Evolutionary conservation across 2,797 vertebrate species (phyloP).

Genomic region (Pseudochromis fuscus): DNA sequence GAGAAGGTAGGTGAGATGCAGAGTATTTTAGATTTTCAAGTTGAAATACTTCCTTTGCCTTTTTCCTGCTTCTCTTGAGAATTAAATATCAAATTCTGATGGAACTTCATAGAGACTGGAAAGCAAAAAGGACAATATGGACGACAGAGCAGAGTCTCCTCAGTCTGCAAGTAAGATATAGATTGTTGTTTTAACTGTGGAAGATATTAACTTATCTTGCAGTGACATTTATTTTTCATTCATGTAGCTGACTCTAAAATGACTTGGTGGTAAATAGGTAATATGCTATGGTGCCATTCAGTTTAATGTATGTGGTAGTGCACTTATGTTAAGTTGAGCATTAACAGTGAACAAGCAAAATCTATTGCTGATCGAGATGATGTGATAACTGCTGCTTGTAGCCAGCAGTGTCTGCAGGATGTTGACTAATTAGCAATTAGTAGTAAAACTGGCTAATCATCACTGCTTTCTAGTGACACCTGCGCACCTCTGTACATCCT

Average conservation of each 20-base stretch:
- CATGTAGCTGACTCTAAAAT: not conserved
- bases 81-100: not conserved
- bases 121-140: conserved; percentile 80
- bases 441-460: no score
- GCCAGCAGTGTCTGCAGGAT: no score
- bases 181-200: not conserved
- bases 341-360: not conserved
- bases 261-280: not conserved
- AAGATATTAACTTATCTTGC: not conserved
- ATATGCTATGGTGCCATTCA: not conserved
- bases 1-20: conserved; percentile 84
- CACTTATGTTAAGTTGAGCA: not conserved
- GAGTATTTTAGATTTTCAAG: not conserved
- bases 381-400: no score
- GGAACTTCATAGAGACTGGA: conserved; percentile 84
- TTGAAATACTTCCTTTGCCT: not conserved
- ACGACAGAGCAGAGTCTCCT: conserved; percentile 70
- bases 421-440: no score
- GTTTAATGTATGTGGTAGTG: not conserved
- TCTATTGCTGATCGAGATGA: not conserved
- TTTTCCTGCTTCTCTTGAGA: not conserved
- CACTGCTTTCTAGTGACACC: no score
- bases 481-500: no score
- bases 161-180: conserved; percentile 74
- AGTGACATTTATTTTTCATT: not conserved